Evolutionary conservation across 2,797 vertebrate genomes (phyloP).

Genomic region (Alosa sapidissima): DNA sequence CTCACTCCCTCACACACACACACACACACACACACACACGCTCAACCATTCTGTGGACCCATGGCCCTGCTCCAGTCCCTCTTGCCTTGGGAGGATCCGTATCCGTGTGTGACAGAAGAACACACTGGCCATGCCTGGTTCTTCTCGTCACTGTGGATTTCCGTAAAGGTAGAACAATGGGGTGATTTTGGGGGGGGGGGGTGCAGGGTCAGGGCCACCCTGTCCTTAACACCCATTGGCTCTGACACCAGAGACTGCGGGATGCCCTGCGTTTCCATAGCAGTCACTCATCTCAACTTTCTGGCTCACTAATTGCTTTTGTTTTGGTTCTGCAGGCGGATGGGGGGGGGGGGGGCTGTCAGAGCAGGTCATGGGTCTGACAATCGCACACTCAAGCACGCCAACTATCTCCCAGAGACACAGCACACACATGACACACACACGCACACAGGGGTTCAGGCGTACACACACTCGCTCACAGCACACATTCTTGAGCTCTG

Average conservation of each 20-base stretch:
- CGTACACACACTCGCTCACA: conserved; percentile 51
- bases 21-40: conserved; percentile 25
- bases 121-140: neutral
- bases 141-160: neutral
- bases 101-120: neutral
- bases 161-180: neutral
- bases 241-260: neutral
- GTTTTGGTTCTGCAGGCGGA: neutral
- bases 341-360: too few relatives aligned
- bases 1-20: neutral
- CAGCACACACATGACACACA: conserved; percentile 25
- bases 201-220: neutral
- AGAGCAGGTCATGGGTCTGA: neutral
- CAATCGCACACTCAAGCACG: conserved; percentile 20
- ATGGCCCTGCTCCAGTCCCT: neutral
- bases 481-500: conserved; percentile 36
- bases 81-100: neutral
- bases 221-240: neutral
- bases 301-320: neutral
- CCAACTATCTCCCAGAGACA: conserved; percentile 17
- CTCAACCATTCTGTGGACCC: neutral
- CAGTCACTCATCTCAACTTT: neutral
- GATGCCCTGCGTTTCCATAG: neutral
- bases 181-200: neutral
- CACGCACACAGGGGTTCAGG: conserved; percentile 32